Percentiles rank a stretch among this genome's conserved stretches.
Evolutionary conservation across 2,113 vertebrate genomes (phyloP).

Genomic region (Grus americana): DNA sequence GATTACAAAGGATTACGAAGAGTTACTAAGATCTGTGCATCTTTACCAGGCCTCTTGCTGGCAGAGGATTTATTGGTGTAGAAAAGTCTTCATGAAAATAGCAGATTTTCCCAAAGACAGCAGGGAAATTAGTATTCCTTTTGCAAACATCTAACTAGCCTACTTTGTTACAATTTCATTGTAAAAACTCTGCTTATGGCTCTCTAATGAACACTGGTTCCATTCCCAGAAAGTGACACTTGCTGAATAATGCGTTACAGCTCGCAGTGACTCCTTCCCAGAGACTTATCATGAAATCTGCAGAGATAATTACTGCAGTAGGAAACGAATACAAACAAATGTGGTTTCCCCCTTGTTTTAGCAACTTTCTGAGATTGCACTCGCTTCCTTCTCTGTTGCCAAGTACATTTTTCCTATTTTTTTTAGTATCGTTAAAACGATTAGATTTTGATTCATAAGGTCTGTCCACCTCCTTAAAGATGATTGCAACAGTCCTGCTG

Average conservation of each 20-base stretch:
- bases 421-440: not conserved
- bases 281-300: not conserved
- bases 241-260: not conserved
- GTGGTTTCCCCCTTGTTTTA: not conserved
- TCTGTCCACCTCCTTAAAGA: not conserved
- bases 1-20: not conserved
- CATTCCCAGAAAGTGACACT: not conserved
- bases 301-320: not conserved
- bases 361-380: not conserved
- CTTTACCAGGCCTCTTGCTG: not conserved
- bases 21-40: not conserved
- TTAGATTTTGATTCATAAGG: not conserved
- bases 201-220: not conserved
- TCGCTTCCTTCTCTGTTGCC: not conserved
- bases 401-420: not conserved
- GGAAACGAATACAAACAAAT: not conserved
- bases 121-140: not conserved
- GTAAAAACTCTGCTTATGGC: not conserved
- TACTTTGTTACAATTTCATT: not conserved
- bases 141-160: not conserved
- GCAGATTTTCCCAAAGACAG: not conserved
- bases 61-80: not conserved
- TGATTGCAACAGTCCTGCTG: not conserved
- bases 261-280: not conserved
- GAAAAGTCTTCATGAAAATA: not conserved